Percentiles rank a stretch among this genome's conserved stretches.
These are phyloP conservation scores for Diaphora mendica DNA, from an alignment of 2,888 invertebrate genomes.

Conservation along the genomic window DNA sequence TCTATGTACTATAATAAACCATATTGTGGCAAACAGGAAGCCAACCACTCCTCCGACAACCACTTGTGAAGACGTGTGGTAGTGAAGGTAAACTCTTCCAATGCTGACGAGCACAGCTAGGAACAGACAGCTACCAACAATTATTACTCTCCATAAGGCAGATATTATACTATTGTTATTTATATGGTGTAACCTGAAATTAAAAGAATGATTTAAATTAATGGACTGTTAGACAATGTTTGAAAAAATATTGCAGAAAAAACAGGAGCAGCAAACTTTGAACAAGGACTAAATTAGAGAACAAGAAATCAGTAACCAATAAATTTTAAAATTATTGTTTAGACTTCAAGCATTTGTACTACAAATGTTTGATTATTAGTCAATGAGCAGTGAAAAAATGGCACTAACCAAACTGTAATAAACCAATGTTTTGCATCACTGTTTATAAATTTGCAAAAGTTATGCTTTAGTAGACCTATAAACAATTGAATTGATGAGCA, in stretches of 20 bases:
- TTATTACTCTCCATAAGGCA: conserved; percentile 90
- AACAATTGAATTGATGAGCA: no score
- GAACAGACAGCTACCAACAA: conserved; percentile 87
- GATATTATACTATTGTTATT: conserved; percentile 92
- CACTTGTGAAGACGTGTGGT: conserved; percentile 94
- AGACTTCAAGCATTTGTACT: no score
- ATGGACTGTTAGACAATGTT: not conserved
- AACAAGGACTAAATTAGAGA: no score
- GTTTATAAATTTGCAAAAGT: no score
- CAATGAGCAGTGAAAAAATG: no score
- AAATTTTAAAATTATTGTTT: not conserved
- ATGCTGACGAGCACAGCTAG: conserved; percentile 88
- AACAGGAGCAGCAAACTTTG: not conserved
- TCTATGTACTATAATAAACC: conserved; percentile 93
- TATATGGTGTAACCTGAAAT: conserved; percentile 92
- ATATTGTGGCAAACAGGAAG: conserved; percentile 90
- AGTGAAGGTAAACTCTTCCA: conserved; percentile 93
- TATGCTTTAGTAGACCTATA: no score
- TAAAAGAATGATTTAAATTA: conserved; percentile 4
- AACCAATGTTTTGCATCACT: no score
- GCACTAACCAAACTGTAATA: no score
- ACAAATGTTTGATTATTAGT: no score
- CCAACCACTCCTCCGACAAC: conserved; percentile 92
- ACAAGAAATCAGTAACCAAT: not conserved
- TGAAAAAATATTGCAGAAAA: not conserved